Evolutionary conservation across 2,888 invertebrate genomes (phyloP), one percentile per base, ranked within the genome.

Genomic region (Zaprionus bogoriensis): DNA sequence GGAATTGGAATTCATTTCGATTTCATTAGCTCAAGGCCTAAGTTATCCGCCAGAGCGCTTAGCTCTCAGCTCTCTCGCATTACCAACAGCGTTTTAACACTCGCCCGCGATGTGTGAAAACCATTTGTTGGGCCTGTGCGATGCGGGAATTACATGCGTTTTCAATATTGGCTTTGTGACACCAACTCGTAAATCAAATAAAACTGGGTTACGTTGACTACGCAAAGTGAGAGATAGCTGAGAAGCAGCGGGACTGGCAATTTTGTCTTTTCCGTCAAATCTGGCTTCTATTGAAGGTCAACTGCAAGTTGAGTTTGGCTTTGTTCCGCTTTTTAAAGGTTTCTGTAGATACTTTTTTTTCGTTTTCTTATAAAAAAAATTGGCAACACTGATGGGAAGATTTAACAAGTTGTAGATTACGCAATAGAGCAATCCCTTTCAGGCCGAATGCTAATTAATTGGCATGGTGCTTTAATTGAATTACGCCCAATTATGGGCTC

Each of bases 111-210:
- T 25, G 77, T 83, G 83, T 80, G 83, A 80, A 80, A 60, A 70
- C 44, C 12, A 46, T 69, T 58, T 61, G 39, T 58, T 61, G 39
- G 44, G 77, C 47, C 74, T 65, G 51, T 41, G 30, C 42, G 41
- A 72, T 82, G 77, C 80, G 79, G 79, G 80, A 58, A 83, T 75
- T 66, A 65, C 73, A 73, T 50, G 7, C 57, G n/a, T 46, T 46
- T 48, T 44, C 46, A 68, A 47, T 79, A 79, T 79, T 80, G 64
- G 69, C 67, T 66, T 71, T 4, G 27, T 27, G 68, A 45, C 70
- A 67, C 17, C n/a, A n/a, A 61, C 72, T 76, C 71, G 67, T 81
- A 81, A 84, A 82, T 5, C 32, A n/a, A 46, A 54, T 52, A 57
- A 48, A 74, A 74, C 67, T 74, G 58, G 71, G 71, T 63, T 71